phyloP scores from a whole-genome alignment of 1,140 invertebrate genomes.

The Vollenhovia emeryi region DNA sequence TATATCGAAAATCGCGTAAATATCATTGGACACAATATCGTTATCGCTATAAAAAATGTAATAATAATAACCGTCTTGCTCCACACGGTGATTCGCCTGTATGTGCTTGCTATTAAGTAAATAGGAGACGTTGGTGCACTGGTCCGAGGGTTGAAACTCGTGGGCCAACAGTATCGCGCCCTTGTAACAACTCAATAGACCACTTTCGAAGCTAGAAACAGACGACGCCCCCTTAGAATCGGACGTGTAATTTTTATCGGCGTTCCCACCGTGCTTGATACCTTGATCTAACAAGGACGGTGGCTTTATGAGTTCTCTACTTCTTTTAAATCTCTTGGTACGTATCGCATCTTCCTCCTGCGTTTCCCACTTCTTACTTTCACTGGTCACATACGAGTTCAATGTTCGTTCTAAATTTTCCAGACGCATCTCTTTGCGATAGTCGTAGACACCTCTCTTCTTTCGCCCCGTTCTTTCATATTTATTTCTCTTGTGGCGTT shows the following conservation, averaged over 20 bases:
- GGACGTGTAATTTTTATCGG: slow-evolving; percentile 86
- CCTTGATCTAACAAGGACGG: slow-evolving; percentile 88
- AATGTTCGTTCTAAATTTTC: slow-evolving; percentile 59
- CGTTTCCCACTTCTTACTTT: slow-evolving; percentile 77
- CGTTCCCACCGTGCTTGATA: slow-evolving; percentile 90
- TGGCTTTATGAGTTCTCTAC: slow-evolving; percentile 85
- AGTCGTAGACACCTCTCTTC: background rate
- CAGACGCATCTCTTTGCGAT: background rate
- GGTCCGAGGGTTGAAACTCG: slow-evolving; percentile 88
- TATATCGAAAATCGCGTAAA: slow-evolving; percentile 93
- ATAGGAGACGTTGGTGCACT: slow-evolving; percentile 89
- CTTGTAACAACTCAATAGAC: slow-evolving; percentile 90
- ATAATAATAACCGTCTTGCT: slow-evolving; percentile 92
- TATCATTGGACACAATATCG: slow-evolving; percentile 91
- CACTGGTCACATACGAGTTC: slow-evolving; percentile 53
- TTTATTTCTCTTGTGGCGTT: slow-evolving; percentile 28
- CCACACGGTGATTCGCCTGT: slow-evolving; percentile 88
- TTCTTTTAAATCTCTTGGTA: slow-evolving; percentile 80
- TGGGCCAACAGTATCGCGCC: slow-evolving; percentile 90
- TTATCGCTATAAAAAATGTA: slow-evolving; percentile 95
- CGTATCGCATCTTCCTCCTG: slow-evolving; percentile 37
- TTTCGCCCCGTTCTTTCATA: background rate
- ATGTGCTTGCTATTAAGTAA: slow-evolving; percentile 89
- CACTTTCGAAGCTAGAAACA: slow-evolving; percentile 92
- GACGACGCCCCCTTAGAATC: slow-evolving; percentile 87